phyloP scores from a whole-genome alignment of 2,797 vertebrate species.

The Sciaenops ocellatus region DNA sequence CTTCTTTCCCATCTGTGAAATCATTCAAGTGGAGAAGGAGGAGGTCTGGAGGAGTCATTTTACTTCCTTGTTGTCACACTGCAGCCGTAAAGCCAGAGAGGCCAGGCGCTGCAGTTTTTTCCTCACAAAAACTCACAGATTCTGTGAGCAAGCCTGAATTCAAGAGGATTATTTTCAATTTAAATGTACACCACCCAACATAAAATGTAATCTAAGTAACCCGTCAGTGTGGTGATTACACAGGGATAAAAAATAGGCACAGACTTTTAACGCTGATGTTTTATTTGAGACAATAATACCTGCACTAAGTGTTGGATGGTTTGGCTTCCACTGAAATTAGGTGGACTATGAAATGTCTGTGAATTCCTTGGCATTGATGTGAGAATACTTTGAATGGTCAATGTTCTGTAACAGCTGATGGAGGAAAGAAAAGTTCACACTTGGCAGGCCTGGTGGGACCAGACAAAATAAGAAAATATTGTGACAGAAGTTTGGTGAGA shows the following conservation, averaged over 20 bases:
- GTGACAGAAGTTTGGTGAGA: not conserved
- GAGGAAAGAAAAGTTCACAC: not conserved
- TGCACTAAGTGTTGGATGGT: not conserved
- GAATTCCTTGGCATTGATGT: not conserved
- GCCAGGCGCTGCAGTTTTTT: conserved; percentile 13
- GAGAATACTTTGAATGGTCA: not conserved
- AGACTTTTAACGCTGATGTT: conserved; percentile 3
- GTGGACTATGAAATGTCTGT: not conserved
- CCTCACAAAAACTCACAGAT: conserved; percentile 24
- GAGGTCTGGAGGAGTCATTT: conserved; percentile 74
- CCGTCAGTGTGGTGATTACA: not conserved
- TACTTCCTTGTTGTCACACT: conserved; percentile 69
- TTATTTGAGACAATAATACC: conserved; percentile 10
- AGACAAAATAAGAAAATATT: not conserved
- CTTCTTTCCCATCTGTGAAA: conserved; percentile 72
- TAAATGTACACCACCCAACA: not conserved
- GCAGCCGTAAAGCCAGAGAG: conserved; percentile 43
- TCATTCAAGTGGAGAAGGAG: conserved; percentile 61
- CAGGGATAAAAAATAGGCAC: not conserved
- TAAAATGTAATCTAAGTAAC: not conserved
- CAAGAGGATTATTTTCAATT: not conserved
- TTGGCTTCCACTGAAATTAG: not conserved
- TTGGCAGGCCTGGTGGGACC: not conserved
- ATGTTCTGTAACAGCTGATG: not conserved
- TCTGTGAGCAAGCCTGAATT: conserved; percentile 18